Evolutionary conservation across 2,888 invertebrate genomes (phyloP).

Genomic region (Synergus itoensis): DNA sequence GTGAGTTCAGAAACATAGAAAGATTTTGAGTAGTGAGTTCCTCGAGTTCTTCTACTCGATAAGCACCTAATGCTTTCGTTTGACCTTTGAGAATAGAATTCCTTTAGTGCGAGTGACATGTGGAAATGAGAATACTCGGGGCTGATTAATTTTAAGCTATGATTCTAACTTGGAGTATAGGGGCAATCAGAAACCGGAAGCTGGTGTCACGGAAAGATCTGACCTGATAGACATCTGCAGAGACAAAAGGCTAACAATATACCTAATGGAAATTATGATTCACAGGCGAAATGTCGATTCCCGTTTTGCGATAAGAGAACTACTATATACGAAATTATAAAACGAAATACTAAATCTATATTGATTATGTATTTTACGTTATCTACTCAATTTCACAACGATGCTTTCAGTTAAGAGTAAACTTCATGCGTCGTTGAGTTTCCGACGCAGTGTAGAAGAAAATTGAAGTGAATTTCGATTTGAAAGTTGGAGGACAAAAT

Average conservation of each 20-base stretch:
- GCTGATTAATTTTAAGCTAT: conserved; percentile 6
- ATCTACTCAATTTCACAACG: neutral
- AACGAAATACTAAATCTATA: too few relatives aligned
- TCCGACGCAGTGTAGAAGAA: neutral
- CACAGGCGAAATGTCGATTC: neutral
- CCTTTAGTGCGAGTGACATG: conserved; percentile 65
- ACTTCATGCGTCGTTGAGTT: neutral
- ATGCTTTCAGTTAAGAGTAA: neutral
- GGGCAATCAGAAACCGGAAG: conserved; percentile 41
- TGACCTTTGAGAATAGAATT: conserved; percentile 19
- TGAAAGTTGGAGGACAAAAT: neutral
- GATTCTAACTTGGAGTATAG: conserved; percentile 8
- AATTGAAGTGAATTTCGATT: neutral
- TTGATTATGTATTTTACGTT: too few relatives aligned
- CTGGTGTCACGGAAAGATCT: conserved; percentile 23
- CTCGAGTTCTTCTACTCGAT: conserved; percentile 4
- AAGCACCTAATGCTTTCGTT: conserved; percentile 9
- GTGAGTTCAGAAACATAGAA: neutral
- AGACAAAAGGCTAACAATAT: conserved; percentile 7
- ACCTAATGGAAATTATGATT: neutral
- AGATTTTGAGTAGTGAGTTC: neutral
- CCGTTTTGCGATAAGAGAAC: neutral
- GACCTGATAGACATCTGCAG: neutral
- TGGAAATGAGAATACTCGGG: conserved; percentile 67
- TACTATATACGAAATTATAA: neutral